Percentiles rank a stretch among this genome's conserved stretches.
Evolutionary conservation across 2,113 vertebrate genomes (phyloP).

Genomic region (Periophthalmus modestus): DNA sequence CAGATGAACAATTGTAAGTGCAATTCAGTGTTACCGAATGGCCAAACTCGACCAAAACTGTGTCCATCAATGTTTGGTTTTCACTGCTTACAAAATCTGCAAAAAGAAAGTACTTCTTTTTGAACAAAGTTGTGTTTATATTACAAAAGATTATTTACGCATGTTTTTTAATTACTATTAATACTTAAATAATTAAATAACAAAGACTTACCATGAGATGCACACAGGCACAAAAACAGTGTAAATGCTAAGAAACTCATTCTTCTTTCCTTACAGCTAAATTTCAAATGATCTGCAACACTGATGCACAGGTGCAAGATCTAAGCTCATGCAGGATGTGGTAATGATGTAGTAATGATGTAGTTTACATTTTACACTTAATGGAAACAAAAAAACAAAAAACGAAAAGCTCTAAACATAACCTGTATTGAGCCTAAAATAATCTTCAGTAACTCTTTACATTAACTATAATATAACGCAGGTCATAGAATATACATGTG

Average conservation of each 20-base stretch:
- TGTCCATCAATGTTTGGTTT: constrained; percentile 7
- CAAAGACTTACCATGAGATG: constrained; percentile 57
- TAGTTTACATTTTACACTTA: constrained; percentile 48
- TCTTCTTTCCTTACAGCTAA: constrained; percentile 16
- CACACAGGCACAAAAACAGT: constrained; percentile 45
- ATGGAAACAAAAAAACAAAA: constrained; percentile 16
- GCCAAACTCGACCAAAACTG: constrained; percentile 45
- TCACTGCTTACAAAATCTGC: constrained; percentile 50
- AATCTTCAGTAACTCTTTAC: neutral
- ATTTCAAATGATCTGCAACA: neutral
- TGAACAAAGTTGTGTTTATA: neutral
- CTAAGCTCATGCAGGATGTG: constrained; percentile 60
- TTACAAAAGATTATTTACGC: neutral
- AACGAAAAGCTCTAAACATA: neutral
- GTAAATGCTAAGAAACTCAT: constrained; percentile 33
- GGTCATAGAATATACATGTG: neutral
- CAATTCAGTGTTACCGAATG: constrained; percentile 64
- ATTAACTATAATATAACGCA: neutral
- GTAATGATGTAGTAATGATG: constrained; percentile 13
- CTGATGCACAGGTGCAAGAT: constrained; percentile 10
- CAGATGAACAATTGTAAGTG: constrained; percentile 73
- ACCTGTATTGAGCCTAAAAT: neutral
- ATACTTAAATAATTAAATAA: neutral
- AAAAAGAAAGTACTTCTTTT: neutral
- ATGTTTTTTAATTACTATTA: neutral